phyloP scores from a whole-genome alignment of 2,113 vertebrate species.

The Oncorhynchus kisutch region DNA sequence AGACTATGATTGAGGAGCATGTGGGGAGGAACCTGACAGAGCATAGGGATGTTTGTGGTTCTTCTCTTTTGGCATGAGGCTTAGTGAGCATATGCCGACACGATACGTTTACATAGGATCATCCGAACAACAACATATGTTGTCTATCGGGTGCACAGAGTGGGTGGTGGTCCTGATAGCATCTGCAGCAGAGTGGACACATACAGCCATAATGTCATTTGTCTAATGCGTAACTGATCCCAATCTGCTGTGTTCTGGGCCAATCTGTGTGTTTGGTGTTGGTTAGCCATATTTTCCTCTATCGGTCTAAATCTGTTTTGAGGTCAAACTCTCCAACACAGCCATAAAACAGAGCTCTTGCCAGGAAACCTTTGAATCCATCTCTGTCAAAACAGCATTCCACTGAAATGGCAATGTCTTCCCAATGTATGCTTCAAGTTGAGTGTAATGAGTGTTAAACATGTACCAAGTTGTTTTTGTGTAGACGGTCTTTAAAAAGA shows the following conservation, averaged over 20 bases:
- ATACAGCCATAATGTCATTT: not conserved
- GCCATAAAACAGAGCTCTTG: not conserved
- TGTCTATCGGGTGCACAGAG: not conserved
- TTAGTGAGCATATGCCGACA: conserved; percentile 39
- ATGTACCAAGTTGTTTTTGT: not conserved
- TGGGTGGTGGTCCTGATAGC: no score
- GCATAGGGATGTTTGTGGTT: conserved; percentile 54
- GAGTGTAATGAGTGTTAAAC: no score
- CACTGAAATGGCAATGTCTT: not conserved
- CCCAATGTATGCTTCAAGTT: not conserved
- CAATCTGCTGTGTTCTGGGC: not conserved
- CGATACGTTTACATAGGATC: not conserved
- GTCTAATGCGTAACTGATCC: not conserved
- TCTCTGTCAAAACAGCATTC: not conserved
- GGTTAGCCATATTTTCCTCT: not conserved
- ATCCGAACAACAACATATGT: not conserved
- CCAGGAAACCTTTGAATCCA: not conserved
- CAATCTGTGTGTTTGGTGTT: not conserved
- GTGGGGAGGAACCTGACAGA: conserved; percentile 10
- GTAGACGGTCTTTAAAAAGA: not conserved
- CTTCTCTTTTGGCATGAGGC: conserved; percentile 51
- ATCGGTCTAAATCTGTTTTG: not conserved
- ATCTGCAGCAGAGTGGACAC: not conserved
- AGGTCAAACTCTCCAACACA: not conserved
- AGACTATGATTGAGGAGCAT: not conserved